Evolutionary conservation across 2,113 vertebrate species (phyloP), one percentile per base, ranked within the genome.

Genomic region (Toxostoma redivivum): DNA sequence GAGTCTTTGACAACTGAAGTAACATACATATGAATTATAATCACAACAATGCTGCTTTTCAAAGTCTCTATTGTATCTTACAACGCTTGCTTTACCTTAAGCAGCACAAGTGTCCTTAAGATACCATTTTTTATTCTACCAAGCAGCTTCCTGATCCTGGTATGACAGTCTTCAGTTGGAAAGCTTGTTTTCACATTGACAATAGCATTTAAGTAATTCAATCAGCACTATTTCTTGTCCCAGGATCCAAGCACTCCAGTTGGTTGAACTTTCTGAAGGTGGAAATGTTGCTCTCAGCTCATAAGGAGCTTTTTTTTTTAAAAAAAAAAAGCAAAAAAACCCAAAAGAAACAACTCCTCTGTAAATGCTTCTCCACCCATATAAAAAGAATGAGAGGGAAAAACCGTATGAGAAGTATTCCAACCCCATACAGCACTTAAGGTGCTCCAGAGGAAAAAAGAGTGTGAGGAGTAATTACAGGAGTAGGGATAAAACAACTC

Each of bases 1-100:
- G 72, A 96, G 38, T 42, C 76, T 73, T 48, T 94, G 85, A 95
- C 86, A 96, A 95, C 37, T 11, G 10, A 96, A 96, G 84, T 86
- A 94, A 93, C 22, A 35, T 74, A 92, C 97, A 95, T 95, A 86
- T 56, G 21, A 89, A 90, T 92, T 86, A 66, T 17, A 90, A 69
- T 54, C 66, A 38, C 73, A 91, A 90, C 45, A 89, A 23, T 47
- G 45, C 48, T 78, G 61, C 82, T 88, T 91, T 90, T 95, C 79
- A 91, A 91, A 57, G 30, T 53, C 69, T 96, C 35, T 27, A 56
- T 4, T 70, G n/a, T 80, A 54, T 45, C 67, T 77, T 69, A 45
- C 10, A 62, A 31, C 13, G 30, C 12, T 88, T 89, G 22, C 33
- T 82, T 92, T 76, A 42, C 62, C 53, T 86, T 90, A 83, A 76